These are phyloP conservation scores for Rattus norvegicus DNA, from an alignment of 2,113 vertebrate species.

Conservation along the genomic window GRCr8 NC_086021.1:68175501-68176000, in stretches of 20 bases:
- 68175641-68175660: background rate
- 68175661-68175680: background rate
- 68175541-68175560: background rate
- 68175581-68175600: background rate
- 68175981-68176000: slow-evolving; percentile 54
- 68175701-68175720: slow-evolving; percentile 39
- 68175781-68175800: slow-evolving; percentile 39
- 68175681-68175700: background rate
- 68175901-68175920: slow-evolving; percentile 78
- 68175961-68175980: slow-evolving; percentile 61
- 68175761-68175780: background rate
- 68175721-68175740: background rate
- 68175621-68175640: background rate
- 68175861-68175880: slow-evolving; percentile 63
- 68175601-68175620: background rate
- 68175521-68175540: background rate
- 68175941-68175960: slow-evolving; percentile 68
- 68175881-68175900: slow-evolving; percentile 65
- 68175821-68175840: slow-evolving; percentile 39
- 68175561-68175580: background rate
- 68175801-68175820: slow-evolving; percentile 19
- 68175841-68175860: slow-evolving; percentile 71
- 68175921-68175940: slow-evolving; percentile 73
- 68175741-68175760: background rate
- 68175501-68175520: background rate